A percentile compares a stretch with the other conserved stretches of the same genome.
Conservation (phyloP, 2,113 vertebrate species). For the Urocitellus parryii region DNA sequence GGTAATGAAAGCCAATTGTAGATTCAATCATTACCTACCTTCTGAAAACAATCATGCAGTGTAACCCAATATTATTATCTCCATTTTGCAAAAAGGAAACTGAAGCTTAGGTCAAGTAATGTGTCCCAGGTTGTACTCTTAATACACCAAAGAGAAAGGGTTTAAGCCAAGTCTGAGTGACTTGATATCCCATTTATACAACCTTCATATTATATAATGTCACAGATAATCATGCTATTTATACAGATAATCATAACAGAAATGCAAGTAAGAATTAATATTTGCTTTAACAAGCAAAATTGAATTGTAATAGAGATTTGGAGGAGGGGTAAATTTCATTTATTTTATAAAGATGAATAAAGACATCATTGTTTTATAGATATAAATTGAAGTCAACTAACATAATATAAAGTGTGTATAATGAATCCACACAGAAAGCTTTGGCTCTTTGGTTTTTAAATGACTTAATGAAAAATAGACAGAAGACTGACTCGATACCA, state of each 20-base stretch:
- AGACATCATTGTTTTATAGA: constrained; percentile 62
- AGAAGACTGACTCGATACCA: constrained; percentile 27
- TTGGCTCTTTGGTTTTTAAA: constrained; percentile 38
- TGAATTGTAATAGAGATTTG: constrained; percentile 30
- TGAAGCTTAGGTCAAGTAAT: not conserved
- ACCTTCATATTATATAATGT: not conserved
- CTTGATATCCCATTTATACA: not conserved
- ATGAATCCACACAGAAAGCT: not conserved
- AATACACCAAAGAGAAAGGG: not conserved
- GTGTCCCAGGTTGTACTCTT: not conserved
- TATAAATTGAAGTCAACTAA: constrained; percentile 57
- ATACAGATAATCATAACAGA: not conserved
- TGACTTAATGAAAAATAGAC: constrained; percentile 52
- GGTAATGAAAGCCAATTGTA: not conserved
- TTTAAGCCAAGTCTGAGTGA: not conserved
- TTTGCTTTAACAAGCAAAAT: not conserved
- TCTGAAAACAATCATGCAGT: not conserved
- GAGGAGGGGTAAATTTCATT: not conserved
- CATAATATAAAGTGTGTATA: constrained; percentile 41
- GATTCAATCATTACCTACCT: not conserved
- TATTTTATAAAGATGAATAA: constrained; percentile 40
- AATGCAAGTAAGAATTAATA: constrained; percentile 24
- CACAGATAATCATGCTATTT: not conserved
- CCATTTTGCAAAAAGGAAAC: not conserved
- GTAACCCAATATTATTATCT: not conserved